Evolutionary conservation across 2,888 invertebrate species (phyloP).

Genomic region (Xylophagus ater): DNA sequence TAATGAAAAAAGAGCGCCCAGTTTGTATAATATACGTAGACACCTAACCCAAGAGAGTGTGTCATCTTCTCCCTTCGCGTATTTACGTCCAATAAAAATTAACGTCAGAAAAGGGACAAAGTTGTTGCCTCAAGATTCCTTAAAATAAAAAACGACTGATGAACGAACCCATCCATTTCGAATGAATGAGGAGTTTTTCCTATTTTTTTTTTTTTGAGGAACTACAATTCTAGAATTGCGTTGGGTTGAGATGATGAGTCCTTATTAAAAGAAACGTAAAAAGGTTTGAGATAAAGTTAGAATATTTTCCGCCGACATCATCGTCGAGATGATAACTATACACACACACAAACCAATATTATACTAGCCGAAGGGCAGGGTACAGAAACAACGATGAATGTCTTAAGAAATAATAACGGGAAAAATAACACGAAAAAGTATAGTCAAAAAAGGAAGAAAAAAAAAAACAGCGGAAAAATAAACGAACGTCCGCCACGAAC

Average conservation of each 20-base stretch:
- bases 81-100: conserved; percentile 32
- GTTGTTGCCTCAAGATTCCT: conserved; percentile 12
- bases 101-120: conserved; percentile 27
- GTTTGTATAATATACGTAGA: no score
- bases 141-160: conserved; percentile 1
- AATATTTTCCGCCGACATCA: no score
- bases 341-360: no score
- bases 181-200: no score
- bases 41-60: no score
- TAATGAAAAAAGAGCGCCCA: no score
- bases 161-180: conserved; percentile 1
- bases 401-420: not conserved
- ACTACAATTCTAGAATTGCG: no score
- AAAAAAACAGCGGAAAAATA: not conserved
- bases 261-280: no score
- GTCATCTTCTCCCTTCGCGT: conserved; percentile 22
- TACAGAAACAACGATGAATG: not conserved
- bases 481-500: not conserved
- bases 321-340: no score
- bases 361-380: not conserved
- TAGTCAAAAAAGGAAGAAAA: not conserved
- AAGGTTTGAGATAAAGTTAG: no score
- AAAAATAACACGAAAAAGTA: not conserved
- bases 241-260: no score
- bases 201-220: no score